These are phyloP conservation scores for Sisyra nigra DNA, from an alignment of 2,888 invertebrate species.

Conservation along the genomic window DNA sequence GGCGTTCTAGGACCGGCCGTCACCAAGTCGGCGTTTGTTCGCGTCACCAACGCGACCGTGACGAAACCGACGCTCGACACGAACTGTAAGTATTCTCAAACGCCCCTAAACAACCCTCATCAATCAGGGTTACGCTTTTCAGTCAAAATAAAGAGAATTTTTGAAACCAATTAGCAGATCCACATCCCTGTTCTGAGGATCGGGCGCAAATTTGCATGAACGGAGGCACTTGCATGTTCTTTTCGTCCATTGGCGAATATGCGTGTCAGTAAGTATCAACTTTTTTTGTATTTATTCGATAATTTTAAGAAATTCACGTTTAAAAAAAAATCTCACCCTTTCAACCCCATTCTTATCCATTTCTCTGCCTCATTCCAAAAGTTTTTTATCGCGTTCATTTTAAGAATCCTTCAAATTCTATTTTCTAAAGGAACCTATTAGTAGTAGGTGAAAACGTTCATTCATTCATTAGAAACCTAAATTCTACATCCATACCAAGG, in stretches of 20 bases:
- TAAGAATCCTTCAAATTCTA: no score
- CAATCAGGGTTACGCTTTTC: constrained; percentile 1
- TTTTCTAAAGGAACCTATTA: no score
- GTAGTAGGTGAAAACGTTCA: no score
- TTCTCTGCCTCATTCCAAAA: no score
- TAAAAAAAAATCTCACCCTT: no score
- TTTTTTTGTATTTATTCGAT: no score
- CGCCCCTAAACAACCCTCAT: background rate
- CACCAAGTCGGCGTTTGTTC: constrained; percentile 7
- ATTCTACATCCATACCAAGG: no score
- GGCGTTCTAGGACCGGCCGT: constrained; percentile 6
- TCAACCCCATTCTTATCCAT: no score
- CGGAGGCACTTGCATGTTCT: constrained; percentile 7
- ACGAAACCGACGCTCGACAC: constrained; percentile 1
- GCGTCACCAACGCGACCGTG: background rate
- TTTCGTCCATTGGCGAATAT: constrained; percentile 6
- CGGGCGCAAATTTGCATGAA: constrained; percentile 7
- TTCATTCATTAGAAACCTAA: no score
- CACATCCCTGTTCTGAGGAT: constrained; percentile 5
- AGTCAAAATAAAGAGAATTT: background rate
- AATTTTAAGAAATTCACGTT: no score
- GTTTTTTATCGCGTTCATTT: no score
- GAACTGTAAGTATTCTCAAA: constrained; percentile 1
- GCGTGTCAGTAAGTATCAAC: constrained; percentile 7
- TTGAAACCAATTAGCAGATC: constrained; percentile 1